Evolutionary conservation across 1,140 invertebrate genomes (phyloP).

Genomic region (Ips typographus): DNA sequence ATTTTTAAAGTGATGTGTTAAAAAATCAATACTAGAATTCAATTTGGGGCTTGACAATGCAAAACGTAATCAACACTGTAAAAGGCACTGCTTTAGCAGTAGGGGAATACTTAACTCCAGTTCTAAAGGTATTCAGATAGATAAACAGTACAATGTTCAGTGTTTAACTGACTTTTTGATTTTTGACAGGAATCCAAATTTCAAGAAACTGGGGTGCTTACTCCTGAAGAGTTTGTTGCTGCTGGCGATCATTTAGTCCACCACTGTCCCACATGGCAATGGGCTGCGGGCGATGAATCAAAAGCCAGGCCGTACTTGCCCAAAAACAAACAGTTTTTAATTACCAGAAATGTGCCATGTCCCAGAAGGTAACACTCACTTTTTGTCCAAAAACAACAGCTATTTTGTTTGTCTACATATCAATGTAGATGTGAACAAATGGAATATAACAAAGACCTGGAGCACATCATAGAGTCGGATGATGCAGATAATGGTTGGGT

Average conservation of each 20-base stretch:
- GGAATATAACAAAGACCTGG: constrained; percentile 86
- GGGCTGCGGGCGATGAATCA: constrained; percentile 88
- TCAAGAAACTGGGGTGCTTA: constrained; percentile 95
- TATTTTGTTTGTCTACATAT: constrained; percentile 18
- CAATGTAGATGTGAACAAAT: constrained; percentile 59
- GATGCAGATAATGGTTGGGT: constrained; percentile 96
- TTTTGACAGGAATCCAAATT: constrained; percentile 91
- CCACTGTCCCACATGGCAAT: constrained; percentile 99
- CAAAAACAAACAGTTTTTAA: constrained; percentile 94
- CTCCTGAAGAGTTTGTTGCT: constrained; percentile 94
- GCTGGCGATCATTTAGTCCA: constrained; percentile 98
- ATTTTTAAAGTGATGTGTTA: neutral
- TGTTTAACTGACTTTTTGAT: too few relatives aligned
- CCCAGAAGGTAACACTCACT: constrained; percentile 64
- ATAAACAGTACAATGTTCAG: neutral
- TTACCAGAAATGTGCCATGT: constrained; percentile 95
- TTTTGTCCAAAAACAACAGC: constrained; percentile 78
- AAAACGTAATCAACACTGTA: constrained; percentile 92
- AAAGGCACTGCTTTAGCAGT: constrained; percentile 94
- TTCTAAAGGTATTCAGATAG: constrained; percentile 75
- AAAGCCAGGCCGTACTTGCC: constrained; percentile 88
- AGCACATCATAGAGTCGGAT: constrained; percentile 86
- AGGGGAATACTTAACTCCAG: constrained; percentile 94
- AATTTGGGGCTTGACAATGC: constrained; percentile 63
- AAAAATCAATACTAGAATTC: neutral